phyloP scores from a whole-genome alignment of 2,797 vertebrate genomes.

The Oreochromis grahami region DNA sequence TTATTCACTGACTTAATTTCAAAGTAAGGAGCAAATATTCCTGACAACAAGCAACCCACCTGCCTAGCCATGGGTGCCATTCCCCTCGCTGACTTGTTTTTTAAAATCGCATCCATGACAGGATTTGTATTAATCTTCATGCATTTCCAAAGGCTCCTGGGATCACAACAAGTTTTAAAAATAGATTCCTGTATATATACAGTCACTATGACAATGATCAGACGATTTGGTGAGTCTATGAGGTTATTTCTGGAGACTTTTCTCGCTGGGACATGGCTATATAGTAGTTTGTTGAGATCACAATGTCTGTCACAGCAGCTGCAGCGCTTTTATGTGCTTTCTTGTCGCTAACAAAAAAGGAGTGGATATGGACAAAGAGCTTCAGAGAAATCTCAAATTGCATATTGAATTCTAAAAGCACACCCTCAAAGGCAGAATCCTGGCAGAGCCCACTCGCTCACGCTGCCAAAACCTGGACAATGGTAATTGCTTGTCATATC shows the following conservation, averaged over 20 bases:
- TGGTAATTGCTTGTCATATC: constrained; percentile 72
- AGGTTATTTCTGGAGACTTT: constrained; percentile 46
- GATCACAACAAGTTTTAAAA: constrained; percentile 22
- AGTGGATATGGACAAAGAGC: constrained; percentile 51
- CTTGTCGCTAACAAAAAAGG: constrained; percentile 29
- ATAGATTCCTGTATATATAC: constrained; percentile 33
- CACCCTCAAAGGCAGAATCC: constrained; percentile 49
- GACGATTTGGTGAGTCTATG: background rate
- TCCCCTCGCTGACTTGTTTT: constrained; percentile 23
- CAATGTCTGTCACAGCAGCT: constrained; percentile 29
- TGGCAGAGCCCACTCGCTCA: constrained; percentile 37
- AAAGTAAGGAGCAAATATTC: constrained; percentile 39
- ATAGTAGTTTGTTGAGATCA: constrained; percentile 32
- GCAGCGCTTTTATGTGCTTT: constrained; percentile 35
- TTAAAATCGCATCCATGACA: constrained; percentile 15
- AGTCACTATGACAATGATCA: constrained; percentile 19
- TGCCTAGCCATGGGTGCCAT: constrained; percentile 8
- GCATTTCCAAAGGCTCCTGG: constrained; percentile 14
- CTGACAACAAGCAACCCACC: constrained; percentile 26
- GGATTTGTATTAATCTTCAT: constrained; percentile 36
- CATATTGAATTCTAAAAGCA: constrained; percentile 59
- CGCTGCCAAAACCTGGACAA: constrained; percentile 60
- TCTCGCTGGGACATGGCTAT: background rate
- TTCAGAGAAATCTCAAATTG: constrained; percentile 57
- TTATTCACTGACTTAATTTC: constrained; percentile 67